Conservation (phyloP, 2,888 invertebrate species). For the Tenthredo notha region DNA sequence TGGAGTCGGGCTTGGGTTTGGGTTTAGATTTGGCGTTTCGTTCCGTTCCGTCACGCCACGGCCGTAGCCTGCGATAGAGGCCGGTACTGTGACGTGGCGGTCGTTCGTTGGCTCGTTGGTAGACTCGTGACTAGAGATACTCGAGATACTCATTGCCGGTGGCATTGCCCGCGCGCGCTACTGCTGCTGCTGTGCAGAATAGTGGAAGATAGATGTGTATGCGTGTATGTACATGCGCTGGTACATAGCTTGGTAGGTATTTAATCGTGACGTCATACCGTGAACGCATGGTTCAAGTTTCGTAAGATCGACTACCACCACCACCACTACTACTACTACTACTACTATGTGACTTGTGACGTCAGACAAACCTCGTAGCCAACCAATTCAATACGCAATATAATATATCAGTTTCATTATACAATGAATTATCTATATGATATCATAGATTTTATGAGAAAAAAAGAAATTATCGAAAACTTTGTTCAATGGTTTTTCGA, state of each 20-base stretch:
- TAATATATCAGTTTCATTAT: background rate
- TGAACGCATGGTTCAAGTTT: slow-evolving; percentile 20
- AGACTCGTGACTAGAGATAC: background rate
- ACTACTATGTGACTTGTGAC: background rate
- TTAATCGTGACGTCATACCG: slow-evolving; percentile 25
- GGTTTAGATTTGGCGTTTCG: background rate
- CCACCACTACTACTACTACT: background rate
- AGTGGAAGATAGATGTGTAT: background rate
- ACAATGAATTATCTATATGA: too few species aligned
- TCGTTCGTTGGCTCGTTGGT: slow-evolving; percentile 61
- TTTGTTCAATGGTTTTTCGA: background rate
- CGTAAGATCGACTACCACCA: slow-evolving; percentile 19
- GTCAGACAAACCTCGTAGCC: background rate
- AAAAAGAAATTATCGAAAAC: too few species aligned
- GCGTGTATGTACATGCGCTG: background rate
- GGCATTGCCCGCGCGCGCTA: background rate
- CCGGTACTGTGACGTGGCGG: slow-evolving; percentile 67
- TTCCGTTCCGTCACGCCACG: background rate
- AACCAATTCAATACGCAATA: background rate
- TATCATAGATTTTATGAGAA: too few species aligned
- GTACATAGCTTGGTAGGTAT: slow-evolving; percentile 6
- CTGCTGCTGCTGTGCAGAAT: background rate
- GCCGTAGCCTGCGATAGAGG: background rate
- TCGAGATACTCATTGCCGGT: background rate
- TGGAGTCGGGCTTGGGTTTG: background rate